Evolutionary conservation across 2,113 vertebrate genomes (phyloP).

Genomic region (Dipodomys merriami): DNA sequence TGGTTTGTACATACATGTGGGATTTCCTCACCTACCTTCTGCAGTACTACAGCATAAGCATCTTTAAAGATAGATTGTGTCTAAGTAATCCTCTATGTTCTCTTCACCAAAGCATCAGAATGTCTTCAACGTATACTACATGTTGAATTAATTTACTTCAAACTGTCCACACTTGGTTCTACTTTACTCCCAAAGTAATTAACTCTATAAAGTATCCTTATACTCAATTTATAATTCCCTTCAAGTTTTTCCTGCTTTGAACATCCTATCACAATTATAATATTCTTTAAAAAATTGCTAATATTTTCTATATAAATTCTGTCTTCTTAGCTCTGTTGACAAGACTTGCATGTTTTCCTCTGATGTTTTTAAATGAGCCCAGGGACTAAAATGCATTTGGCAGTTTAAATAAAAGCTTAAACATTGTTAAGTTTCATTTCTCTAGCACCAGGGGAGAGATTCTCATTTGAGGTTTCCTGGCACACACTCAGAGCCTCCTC

Average conservation of each 20-base stretch:
- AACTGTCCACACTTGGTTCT: neutral
- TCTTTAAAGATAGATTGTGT: neutral
- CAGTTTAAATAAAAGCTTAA: constrained; percentile 4
- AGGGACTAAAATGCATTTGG: constrained; percentile 39
- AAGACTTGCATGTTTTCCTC: constrained; percentile 28
- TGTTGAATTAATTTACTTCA: neutral
- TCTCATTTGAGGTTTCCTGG: constrained; percentile 43
- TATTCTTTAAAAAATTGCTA: constrained; percentile 24
- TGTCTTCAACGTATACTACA: neutral
- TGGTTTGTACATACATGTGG: neutral
- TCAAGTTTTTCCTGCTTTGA: constrained; percentile 28
- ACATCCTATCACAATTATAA: neutral
- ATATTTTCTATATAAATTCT: constrained; percentile 47
- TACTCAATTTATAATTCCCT: neutral
- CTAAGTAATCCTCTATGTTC: neutral
- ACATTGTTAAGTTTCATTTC: constrained; percentile 39
- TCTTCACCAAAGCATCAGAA: neutral
- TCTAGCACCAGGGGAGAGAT: neutral
- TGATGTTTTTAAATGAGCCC: constrained; percentile 51
- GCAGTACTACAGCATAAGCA: neutral
- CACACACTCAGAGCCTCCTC: neutral
- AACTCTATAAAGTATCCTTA: neutral
- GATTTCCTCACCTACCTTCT: neutral
- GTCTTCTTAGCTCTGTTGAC: constrained; percentile 6
- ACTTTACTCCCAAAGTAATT: neutral